Evolutionary conservation across 2,888 invertebrate species (phyloP), one percentile per base, ranked within the genome.

Genomic region (Acrobasis consociella): DNA sequence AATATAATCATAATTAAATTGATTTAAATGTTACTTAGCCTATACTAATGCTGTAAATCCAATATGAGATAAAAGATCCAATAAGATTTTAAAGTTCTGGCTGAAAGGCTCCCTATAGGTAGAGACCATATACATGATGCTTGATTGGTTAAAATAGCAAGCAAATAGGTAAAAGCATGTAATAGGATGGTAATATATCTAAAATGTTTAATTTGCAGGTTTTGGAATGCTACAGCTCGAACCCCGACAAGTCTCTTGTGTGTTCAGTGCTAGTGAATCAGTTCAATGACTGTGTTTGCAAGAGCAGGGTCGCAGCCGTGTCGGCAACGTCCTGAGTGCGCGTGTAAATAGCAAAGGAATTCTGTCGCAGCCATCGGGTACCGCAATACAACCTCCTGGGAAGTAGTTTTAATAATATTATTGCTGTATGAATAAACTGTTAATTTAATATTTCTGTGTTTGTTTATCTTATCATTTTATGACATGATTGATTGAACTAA

Each of bases 271-370:
- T 91, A 85, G 92, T 92, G 75, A 91, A 87, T 83, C 78, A 91
- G 75, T 92, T 92, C 79, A 91, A 91, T 88, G 90, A 92, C 82
- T 92, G 92, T 85, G 92, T 92, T 58, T 91, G 92, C 83, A 83
- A 86, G 79, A 92, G 91, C 76, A 81, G 92, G 69, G 78, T 92
- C 52, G 85, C 90, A 11, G 89, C 91, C 0, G 82, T 92, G 42
- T 77, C 90, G 0, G 86, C 89, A 15, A 77, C 85, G 1, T 89
- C 90, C 71, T 90, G 83, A 89, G 72, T 72, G 37, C n/a, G 38
- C 68, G 64, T 72, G 80, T 77, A 77, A 74, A 73, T 66, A 56
- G 67, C 67, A 66, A 74, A 72, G 69, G 67, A 15, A 61, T 53
- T 16, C 65, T 65, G 64, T 15, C 60, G 56, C 60, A 58, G 64